Evolutionary conservation across 37 sponge, comb jelly and placozoan genomes (phyloP).

Genomic region (Tethya wilhelma): DNA sequence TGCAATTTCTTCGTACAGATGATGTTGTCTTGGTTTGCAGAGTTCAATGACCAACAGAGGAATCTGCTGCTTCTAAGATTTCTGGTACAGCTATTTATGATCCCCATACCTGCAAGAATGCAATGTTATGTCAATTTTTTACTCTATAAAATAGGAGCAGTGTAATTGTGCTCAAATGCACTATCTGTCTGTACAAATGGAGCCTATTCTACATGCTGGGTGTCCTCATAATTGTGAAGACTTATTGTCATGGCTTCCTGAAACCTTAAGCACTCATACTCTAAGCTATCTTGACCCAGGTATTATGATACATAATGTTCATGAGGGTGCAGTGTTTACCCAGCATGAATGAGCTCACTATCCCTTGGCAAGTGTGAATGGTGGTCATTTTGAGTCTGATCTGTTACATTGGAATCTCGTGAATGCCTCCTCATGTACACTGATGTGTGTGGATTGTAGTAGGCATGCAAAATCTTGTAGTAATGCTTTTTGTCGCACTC

Average conservation of each 20-base stretch:
- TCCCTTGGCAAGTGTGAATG: too few relatives aligned
- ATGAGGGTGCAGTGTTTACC: neutral
- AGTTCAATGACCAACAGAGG: slow-evolving; percentile 93
- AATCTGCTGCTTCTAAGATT: slow-evolving; percentile 76
- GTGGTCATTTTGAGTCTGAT: too few relatives aligned
- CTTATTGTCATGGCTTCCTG: slow-evolving; percentile 94
- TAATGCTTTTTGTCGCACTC: too few relatives aligned
- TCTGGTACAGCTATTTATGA: slow-evolving; percentile 42
- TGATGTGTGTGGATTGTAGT: neutral
- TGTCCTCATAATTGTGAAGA: slow-evolving; percentile 97
- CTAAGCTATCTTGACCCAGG: slow-evolving; percentile 88
- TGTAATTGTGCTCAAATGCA: slow-evolving; percentile 92
- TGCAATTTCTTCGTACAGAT: slow-evolving; percentile 39
- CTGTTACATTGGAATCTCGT: too few relatives aligned
- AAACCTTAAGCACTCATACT: slow-evolving; percentile 63
- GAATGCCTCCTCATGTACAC: too few relatives aligned
- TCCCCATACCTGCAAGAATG: too few relatives aligned
- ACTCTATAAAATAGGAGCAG: slow-evolving; percentile 35
- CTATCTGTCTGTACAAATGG: slow-evolving; percentile 86
- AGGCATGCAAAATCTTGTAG: neutral
- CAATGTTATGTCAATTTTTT: neutral
- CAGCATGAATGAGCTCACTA: too few relatives aligned
- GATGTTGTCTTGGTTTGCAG: slow-evolving; percentile 82
- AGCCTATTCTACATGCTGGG: slow-evolving; percentile 83
- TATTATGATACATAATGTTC: slow-evolving; percentile 23